Base-by-base conservation (phyloP, 2,113 vertebrate species). In the Willisornis vidua region DNA sequence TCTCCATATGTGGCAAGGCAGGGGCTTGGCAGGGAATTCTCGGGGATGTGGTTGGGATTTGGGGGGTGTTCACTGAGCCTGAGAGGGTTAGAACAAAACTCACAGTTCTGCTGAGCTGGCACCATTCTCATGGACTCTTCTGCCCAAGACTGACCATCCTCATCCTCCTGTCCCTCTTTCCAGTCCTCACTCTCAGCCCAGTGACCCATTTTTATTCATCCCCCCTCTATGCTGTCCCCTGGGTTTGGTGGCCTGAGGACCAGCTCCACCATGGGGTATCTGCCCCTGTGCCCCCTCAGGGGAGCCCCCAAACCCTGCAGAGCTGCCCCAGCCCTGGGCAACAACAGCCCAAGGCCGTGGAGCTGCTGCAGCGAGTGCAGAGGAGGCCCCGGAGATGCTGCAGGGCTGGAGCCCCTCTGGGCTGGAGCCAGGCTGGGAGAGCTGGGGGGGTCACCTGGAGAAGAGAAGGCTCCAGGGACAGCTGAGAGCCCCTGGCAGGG, bases 1-100 rank as follows among this genome's bases (percentile, higher is more conserved):
- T 13, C 41, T 33, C 67, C 6, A 0, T 2, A 0, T 2, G 19
- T 0, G 1, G 11, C 23, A 1, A 1, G 2, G 0, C 46, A 29
- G 20, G 41, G 52, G 41, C 2, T 51, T 3, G 10, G 12, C 28
- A 37, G 46, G 54, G 3, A 23, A 54, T 20, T 26, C 17, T 7
- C 1, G 0, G 37, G 19, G 39, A 15, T 0, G 3, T 8, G 45
- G 19, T 22, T 35, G 68, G 94, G 70, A 4, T 49, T 29, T 19
- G n/a, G 35, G 18, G 78, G 52, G 20, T 3, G 26, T 11, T 77
- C 54, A 5, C 39, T 0, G 4, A 72, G 20, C 57, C 39, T 1
- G 3, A 33, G 35, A 4, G 57, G 12, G 46, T 6, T 37, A 49
- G 54, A 22, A 4, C 22, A 29, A 4, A 22, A 28, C 76, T 58